Evolutionary conservation across 2,888 invertebrate genomes (phyloP), one percentile per base, ranked within the genome.

Genomic region (Ormyrus rosae): DNA sequence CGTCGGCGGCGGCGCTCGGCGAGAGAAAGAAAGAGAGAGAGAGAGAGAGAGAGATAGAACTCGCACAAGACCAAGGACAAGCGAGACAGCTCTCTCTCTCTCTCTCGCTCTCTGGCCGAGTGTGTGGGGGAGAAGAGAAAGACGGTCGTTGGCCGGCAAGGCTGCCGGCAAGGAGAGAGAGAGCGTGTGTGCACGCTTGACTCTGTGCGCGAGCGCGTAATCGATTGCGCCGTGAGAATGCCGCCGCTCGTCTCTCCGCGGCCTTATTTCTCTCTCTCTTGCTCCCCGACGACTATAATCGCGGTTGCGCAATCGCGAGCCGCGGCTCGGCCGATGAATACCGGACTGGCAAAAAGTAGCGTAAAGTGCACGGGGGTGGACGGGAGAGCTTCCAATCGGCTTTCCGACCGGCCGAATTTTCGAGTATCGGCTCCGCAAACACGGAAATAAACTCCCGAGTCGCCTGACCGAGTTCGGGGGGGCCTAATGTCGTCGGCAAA

Each of bases 141-240:
- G 74, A 72, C 77, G 76, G 72, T 74, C 81, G 78, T 78, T 73
- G 81, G 60, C 73, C 81, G 68, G 50, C 77, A 78, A 78, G 78
- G 81, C 74, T 74, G 70, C 65, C 65, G 34, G 69, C 76, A 72
- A 77, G 76, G 76, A 69, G 65, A 69, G 34, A 45, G 13, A 50
- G 45, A 8, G 50, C 64, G 50, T 64, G 48, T 64, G 64, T 64
- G 48, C 50, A 64, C n/a, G 64, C 64, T 64, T 50, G 64, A 50
- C 34, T 34, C 34, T 34, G 34, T 34, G 34, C 34, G 64, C 8
- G 50, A 2, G 19, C 73, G 73, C 58, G 74, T 74, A 70, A 80
- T 80, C 80, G 80, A 80, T 80, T 68, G 68, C 61, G 34, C 5
- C 63, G 61, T 48, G 46, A 58, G 74, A 56, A 46, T 51, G 9